phyloP scores from a whole-genome alignment of 1,140 invertebrate genomes.

The Trinorchestia longiramus region DNA sequence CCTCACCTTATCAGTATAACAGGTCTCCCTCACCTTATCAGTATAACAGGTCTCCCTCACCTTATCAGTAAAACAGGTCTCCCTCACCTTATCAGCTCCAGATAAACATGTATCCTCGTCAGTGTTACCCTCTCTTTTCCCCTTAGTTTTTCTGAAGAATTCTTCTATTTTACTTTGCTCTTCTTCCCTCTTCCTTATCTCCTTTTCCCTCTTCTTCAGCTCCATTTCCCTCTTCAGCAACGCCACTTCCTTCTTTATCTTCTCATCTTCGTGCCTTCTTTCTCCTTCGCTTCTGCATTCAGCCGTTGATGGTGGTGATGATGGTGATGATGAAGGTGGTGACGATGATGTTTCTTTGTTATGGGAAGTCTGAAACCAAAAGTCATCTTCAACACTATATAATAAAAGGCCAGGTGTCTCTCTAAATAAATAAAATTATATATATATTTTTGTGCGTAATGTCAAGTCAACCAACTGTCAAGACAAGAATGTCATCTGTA shows the following conservation, averaged over 20 bases:
- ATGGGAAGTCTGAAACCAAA: not conserved
- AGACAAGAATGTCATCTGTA: too few relatives aligned
- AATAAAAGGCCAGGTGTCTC: too few relatives aligned
- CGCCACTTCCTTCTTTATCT: slow-evolving; percentile 34
- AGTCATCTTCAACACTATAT: too few relatives aligned
- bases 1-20: too few relatives aligned
- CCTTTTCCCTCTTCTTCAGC: slow-evolving; percentile 26
- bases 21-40: too few relatives aligned
- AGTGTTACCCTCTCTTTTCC: not conserved
- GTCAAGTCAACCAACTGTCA: too few relatives aligned
- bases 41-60: too few relatives aligned
- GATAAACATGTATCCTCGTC: too few relatives aligned
- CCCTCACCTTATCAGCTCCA: too few relatives aligned
- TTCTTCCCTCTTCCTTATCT: slow-evolving; percentile 37
- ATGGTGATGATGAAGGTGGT: not conserved
- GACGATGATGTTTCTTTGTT: not conserved
- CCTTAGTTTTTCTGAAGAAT: not conserved
- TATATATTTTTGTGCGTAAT: too few relatives aligned
- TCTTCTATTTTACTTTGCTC: not conserved
- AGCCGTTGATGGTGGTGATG: not conserved
- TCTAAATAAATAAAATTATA: too few relatives aligned
- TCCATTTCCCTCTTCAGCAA: slow-evolving; percentile 45
- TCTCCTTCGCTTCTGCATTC: not conserved
- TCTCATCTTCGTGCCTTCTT: not conserved
- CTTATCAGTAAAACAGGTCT: too few relatives aligned